Percentiles rank a stretch among this genome's conserved stretches.
phyloP scores from a whole-genome alignment of 2,113 vertebrate species.

The Centropus bengalensis region DNA sequence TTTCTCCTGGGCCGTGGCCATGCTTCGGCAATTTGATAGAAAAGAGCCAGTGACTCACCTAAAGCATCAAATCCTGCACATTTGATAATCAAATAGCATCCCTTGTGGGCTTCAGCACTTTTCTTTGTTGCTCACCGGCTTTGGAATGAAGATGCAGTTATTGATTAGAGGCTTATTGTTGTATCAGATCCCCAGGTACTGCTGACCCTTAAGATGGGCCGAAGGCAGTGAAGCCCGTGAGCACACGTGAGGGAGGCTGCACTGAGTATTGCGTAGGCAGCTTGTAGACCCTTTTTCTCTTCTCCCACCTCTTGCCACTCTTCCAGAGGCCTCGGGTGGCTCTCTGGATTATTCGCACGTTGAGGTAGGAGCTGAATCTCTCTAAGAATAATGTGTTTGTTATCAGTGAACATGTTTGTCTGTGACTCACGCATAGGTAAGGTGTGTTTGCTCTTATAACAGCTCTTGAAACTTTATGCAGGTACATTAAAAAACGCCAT shows the following conservation, averaged over 20 bases:
- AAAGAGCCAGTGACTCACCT: not conserved
- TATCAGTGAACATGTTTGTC: constrained; percentile 51
- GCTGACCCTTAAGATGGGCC: not conserved
- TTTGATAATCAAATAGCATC: not conserved
- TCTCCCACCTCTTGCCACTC: not conserved
- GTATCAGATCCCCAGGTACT: not conserved
- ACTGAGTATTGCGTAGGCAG: not conserved
- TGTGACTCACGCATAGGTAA: constrained; percentile 46
- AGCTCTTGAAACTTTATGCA: constrained; percentile 41
- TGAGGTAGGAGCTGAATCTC: constrained; percentile 24
- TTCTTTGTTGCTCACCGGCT: not conserved
- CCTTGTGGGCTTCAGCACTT: not conserved
- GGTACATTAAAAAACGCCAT: not conserved
- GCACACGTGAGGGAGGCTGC: not conserved
- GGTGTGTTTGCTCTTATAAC: constrained; percentile 61
- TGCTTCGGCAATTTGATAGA: not conserved
- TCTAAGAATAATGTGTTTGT: constrained; percentile 45
- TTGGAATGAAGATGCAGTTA: not conserved
- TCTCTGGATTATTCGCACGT: not conserved
- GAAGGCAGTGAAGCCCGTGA: not conserved
- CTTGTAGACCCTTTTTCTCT: not conserved
- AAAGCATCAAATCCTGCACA: not conserved
- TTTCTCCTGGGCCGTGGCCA: no score
- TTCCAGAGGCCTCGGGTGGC: not conserved
- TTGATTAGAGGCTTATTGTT: not conserved